Conservation (phyloP, 1,140 invertebrate species). For the Armadillidium nasatum region DNA sequence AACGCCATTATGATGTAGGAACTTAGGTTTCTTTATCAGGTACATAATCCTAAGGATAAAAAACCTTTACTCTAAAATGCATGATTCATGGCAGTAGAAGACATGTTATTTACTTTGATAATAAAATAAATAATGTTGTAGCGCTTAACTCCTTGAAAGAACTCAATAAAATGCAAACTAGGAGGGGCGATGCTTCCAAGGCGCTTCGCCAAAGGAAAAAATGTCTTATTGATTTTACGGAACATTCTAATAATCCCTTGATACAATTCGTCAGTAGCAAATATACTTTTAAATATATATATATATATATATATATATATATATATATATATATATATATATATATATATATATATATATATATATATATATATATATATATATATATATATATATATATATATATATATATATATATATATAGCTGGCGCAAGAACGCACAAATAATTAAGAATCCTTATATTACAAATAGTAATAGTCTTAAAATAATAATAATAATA, state of each 20-base stretch:
- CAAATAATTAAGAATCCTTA: too few species aligned
- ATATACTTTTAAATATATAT: background rate
- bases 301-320: background rate
- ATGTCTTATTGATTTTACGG: background rate
- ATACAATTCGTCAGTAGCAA: background rate
- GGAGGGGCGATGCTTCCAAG: background rate
- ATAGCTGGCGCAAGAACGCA: too few species aligned
- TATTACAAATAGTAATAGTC: too few species aligned
- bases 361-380: background rate
- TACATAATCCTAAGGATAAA: background rate
- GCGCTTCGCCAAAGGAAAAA: background rate
- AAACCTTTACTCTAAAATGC: too few species aligned
- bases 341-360: conserved; percentile 14
- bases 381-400: background rate
- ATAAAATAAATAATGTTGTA: background rate
- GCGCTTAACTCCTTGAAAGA: background rate
- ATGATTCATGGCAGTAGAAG: background rate
- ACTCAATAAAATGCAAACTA: background rate
- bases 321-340: conserved; percentile 7
- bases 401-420: too few species aligned
- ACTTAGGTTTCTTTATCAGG: background rate
- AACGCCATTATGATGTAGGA: background rate
- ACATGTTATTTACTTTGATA: background rate
- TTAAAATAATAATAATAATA: too few species aligned
- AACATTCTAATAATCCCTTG: conserved; percentile 7